Base-by-base conservation (phyloP, 2,113 vertebrate species). In the Xyliphius kryptos region DNA sequence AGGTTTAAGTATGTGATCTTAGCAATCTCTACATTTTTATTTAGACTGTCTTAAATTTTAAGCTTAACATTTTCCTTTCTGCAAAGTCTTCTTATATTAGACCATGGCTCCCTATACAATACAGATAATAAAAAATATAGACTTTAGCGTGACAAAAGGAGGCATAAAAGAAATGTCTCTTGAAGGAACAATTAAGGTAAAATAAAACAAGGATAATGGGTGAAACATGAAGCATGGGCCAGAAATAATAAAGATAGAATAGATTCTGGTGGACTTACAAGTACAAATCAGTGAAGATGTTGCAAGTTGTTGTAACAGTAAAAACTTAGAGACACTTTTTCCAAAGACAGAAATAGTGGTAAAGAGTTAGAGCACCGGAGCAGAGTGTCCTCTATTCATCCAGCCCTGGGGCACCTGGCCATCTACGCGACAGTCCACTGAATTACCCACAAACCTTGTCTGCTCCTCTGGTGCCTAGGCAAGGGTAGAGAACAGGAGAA, bases 391-490 rank as follows among this genome's bases (percentile, higher is more conserved):
- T 83, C 71, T 17, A 73, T 75, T 77, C 71, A 46, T 74, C 79
- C 72, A 79, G 81, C 82, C 87, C 84, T 59, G 78, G 81, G 79
- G 87, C 85, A 6, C 67, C 71, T 79, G 83, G 86, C 86, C 83
- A 88, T 85, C 85, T 87, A 81, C 48, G 80, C 83, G 82, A 83
- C 75, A 68, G 76, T 58, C 79, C 80, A 85, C 82, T 79, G 85
- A 88, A 89, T 87, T 88, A 86, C 81, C 84, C 84, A 84, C 78
- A 79, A 84, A 81, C 83, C 82, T 75, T 48, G 40, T 75, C 74
- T 67, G 74, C 80, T 83, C 63, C 69, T 72, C 70, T 82, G 84
- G 83, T 79, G 82, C 73, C 72, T 73, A 74, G 84, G 86, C 87
- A 86, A 86, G 82, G 83, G 79, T 81, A 84, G 73, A 82, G 79